Percentiles rank a stretch among this genome's conserved stretches.
Conservation (phyloP, 2,797 vertebrate genomes). For the Potorous gilbertii region DNA sequence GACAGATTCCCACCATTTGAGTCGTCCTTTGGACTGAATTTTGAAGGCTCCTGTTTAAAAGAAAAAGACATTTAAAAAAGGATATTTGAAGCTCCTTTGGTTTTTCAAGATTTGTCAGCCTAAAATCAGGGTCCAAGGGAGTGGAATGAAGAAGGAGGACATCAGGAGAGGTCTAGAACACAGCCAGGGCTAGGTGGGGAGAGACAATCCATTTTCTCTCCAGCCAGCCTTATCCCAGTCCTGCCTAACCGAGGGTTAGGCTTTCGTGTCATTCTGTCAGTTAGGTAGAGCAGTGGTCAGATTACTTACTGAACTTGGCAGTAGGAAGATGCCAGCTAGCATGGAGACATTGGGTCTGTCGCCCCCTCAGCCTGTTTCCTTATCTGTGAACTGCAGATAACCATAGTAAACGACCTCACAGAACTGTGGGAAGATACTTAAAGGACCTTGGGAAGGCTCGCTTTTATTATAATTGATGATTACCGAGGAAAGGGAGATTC, state of each 20-base stretch:
- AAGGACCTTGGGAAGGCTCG: neutral
- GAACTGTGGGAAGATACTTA: neutral
- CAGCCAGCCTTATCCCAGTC: neutral
- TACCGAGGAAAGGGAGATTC: neutral
- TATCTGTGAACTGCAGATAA: neutral
- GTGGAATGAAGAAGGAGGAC: neutral
- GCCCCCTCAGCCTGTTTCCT: neutral
- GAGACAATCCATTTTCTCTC: neutral
- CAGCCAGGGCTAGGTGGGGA: neutral
- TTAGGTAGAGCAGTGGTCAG: neutral
- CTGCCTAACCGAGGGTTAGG: neutral
- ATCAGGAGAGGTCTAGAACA: neutral
- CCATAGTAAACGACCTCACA: neutral
- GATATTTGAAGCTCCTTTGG: neutral
- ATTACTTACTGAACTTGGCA: neutral
- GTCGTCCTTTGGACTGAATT: neutral
- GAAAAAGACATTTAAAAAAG: neutral
- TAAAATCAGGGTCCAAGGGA: neutral
- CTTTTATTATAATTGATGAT: neutral
- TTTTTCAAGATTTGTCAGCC: neutral
- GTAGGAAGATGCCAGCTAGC: neutral
- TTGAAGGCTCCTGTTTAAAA: neutral
- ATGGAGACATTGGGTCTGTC: neutral
- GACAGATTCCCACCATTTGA: neutral
- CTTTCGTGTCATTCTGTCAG: neutral